A percentile compares a stretch with the other conserved stretches of the same genome.
Evolutionary conservation across 2,888 invertebrate species (phyloP).

Genomic region (Spilarctia lutea): DNA sequence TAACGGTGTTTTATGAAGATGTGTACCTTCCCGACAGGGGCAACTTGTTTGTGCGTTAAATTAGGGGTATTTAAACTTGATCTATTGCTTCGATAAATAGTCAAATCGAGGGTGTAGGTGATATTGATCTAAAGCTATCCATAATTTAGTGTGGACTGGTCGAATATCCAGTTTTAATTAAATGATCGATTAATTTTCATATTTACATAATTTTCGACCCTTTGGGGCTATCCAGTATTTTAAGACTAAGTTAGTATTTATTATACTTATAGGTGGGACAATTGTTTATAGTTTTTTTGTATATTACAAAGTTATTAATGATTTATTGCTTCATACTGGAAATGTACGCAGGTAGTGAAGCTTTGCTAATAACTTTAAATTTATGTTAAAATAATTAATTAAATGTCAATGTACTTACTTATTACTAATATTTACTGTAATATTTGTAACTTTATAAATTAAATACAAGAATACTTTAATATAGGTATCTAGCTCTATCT

Average conservation of each 20-base stretch:
- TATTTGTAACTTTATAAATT: not conserved
- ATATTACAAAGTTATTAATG: not conserved
- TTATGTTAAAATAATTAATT: not conserved
- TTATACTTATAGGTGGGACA: no score
- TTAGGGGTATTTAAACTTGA: constrained; percentile 72
- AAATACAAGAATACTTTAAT: not conserved
- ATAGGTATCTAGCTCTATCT: no score
- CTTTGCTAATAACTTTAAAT: not conserved
- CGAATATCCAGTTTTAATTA: constrained; percentile 25
- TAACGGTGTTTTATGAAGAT: constrained; percentile 73
- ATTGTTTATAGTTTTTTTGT: not conserved
- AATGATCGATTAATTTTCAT: not conserved
- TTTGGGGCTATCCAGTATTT: not conserved
- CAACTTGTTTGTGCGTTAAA: constrained; percentile 71
- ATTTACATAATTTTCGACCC: not conserved
- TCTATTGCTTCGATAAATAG: constrained; percentile 72
- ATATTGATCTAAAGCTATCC: constrained; percentile 32
- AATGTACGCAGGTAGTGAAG: not conserved
- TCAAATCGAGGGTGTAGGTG: constrained; percentile 23
- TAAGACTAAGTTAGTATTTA: not conserved
- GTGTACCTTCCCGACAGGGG: constrained; percentile 73
- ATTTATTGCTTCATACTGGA: not conserved
- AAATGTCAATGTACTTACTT: not conserved
- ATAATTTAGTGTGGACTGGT: constrained; percentile 33
- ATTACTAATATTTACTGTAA: not conserved